These are phyloP conservation scores for Lepus americanus DNA, from an alignment of 2,113 vertebrate species.

Conservation along the genomic window DNA sequence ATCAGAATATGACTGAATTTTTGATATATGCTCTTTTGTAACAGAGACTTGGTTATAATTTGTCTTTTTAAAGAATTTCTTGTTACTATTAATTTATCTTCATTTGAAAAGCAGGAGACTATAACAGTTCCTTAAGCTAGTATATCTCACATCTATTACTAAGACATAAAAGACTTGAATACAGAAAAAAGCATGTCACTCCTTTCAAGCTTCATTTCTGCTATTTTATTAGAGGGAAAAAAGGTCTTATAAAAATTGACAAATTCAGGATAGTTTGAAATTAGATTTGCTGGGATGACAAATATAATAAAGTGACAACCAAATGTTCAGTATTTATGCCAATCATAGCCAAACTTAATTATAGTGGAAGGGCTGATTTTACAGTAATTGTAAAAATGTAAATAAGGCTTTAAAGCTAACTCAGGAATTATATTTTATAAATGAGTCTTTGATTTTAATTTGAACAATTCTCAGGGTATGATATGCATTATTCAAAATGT, in stretches of 20 bases:
- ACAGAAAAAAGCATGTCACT: constrained; percentile 15
- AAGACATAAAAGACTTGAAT: constrained; percentile 47
- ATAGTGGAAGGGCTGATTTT: constrained; percentile 23
- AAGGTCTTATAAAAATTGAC: constrained; percentile 54
- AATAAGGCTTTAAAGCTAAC: constrained; percentile 71
- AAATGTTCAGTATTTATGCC: constrained; percentile 57
- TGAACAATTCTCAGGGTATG: constrained; percentile 60
- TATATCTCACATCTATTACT: constrained; percentile 40
- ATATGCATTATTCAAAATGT: constrained; percentile 59
- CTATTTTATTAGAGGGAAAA: not conserved
- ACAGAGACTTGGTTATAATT: constrained; percentile 63
- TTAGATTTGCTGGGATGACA: constrained; percentile 56
- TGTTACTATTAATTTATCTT: constrained; percentile 64
- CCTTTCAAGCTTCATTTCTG: constrained; percentile 71
- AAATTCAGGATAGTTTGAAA: constrained; percentile 46
- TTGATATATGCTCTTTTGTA: constrained; percentile 59
- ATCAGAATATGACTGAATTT: constrained; percentile 39
- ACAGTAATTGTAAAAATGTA: constrained; percentile 66
- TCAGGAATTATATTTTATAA: constrained; percentile 69
- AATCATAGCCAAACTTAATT: constrained; percentile 36
- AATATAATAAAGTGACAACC: constrained; percentile 51
- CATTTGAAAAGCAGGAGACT: constrained; percentile 61
- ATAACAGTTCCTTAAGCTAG: constrained; percentile 41
- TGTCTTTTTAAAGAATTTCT: constrained; percentile 47
- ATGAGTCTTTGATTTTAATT: constrained; percentile 67